Percentiles rank a stretch among this genome's conserved stretches.
Conservation (phyloP, 2,113 vertebrate species). For the Vulpes lagopus region DNA sequence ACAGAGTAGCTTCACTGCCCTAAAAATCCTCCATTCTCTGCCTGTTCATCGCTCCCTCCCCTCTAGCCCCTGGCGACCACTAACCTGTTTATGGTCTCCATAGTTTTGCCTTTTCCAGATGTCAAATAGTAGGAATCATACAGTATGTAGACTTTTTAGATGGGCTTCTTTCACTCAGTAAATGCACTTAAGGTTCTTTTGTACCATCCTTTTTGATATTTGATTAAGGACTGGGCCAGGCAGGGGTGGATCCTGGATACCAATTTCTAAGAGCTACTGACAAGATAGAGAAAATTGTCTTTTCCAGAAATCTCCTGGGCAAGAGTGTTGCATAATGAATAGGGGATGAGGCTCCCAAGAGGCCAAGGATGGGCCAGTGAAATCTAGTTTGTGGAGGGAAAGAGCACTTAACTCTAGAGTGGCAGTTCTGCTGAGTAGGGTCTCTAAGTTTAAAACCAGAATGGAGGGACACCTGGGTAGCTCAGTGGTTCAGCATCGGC, state of each 20-base stretch:
- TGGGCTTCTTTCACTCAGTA: background rate
- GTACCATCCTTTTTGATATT: background rate
- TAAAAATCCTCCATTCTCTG: background rate
- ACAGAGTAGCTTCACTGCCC: background rate
- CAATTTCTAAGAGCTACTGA: background rate
- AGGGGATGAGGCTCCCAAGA: background rate
- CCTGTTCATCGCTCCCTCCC: background rate
- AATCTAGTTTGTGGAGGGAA: background rate
- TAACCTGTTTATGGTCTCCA: background rate
- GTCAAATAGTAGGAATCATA: background rate
- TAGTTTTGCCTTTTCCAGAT: background rate
- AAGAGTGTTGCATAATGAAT: background rate
- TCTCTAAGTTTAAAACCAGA: background rate
- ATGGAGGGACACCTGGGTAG: too few species aligned
- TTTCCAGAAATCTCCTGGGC: background rate
- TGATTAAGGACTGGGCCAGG: background rate
- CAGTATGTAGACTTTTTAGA: background rate
- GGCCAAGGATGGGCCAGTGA: background rate
- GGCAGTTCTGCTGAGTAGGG: background rate
- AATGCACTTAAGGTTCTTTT: background rate
- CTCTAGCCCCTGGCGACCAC: background rate
- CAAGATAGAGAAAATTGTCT: background rate
- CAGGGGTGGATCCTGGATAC: background rate
- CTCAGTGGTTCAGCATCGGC: too few species aligned
- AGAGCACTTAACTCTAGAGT: background rate